phyloP scores from a whole-genome alignment of 2,888 invertebrate genomes.

The Elegia similella region DNA sequence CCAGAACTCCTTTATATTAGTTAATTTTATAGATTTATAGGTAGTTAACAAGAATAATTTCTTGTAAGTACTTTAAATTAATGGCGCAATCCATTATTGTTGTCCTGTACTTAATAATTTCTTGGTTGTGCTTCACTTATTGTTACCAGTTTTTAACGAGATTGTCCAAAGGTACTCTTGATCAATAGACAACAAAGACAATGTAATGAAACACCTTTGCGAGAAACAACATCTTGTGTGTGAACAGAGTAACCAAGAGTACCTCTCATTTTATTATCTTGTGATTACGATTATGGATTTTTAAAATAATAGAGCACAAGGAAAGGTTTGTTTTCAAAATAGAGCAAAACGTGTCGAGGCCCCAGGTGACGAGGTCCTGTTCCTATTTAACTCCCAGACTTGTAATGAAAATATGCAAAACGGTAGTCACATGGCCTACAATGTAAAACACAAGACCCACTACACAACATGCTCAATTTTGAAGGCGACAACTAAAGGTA shows the following conservation, averaged over 20 bases:
- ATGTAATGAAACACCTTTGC: not conserved
- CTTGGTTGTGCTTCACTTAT: conserved; percentile 37
- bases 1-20: conserved; percentile 52
- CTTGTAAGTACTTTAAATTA: conserved; percentile 27
- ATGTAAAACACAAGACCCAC: not conserved
- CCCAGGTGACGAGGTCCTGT: not conserved
- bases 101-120: conserved; percentile 26
- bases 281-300: not conserved
- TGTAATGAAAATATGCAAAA: not conserved
- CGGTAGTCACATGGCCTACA: not conserved
- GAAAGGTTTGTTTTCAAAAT: not conserved
- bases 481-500: not conserved
- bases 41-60: conserved; percentile 29
- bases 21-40: conserved; percentile 55
- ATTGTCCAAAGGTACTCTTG: not conserved
- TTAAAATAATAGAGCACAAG: not conserved
- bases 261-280: not conserved
- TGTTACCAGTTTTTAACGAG: conserved; percentile 24
- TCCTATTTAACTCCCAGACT: not conserved
- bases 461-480: conserved; percentile 5
- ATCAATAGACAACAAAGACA: not conserved
- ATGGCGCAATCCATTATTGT: conserved; percentile 25
- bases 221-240: not conserved
- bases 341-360: not conserved
- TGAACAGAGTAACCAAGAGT: not conserved